Evolutionary conservation across 1,140 invertebrate genomes (phyloP).

Genomic region (Prorops nasuta): DNA sequence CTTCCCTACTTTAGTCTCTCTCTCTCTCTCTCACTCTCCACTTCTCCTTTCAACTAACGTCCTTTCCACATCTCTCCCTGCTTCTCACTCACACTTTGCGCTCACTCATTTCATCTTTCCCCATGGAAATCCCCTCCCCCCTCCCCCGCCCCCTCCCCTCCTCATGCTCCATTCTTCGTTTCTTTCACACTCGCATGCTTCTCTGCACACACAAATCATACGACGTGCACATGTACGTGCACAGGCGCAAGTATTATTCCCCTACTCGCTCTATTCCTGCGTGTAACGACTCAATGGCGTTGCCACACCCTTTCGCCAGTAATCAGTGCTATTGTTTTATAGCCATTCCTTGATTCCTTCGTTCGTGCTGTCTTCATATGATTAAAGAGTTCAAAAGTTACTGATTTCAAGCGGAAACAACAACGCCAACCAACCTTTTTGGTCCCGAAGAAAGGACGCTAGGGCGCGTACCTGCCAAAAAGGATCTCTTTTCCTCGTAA

Average conservation of each 20-base stretch:
- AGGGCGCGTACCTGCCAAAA: too few species aligned
- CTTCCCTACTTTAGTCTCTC: conserved; percentile 16
- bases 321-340: conserved; percentile 56
- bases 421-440: too few species aligned
- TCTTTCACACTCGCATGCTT: not conserved
- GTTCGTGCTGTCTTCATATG: conserved; percentile 8
- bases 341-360: conserved; percentile 34
- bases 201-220: not conserved
- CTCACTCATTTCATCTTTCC: too few species aligned
- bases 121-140: too few species aligned
- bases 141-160: not conserved
- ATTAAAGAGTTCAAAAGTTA: too few species aligned
- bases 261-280: conserved; percentile 45
- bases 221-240: conserved; percentile 1
- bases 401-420: too few species aligned
- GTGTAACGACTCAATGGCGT: conserved; percentile 56
- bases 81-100: conserved; percentile 3
- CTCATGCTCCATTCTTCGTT: not conserved
- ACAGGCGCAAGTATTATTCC: conserved; percentile 24
- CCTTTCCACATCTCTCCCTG: not conserved
- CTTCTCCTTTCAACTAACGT: too few species aligned
- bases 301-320: conserved; percentile 55
- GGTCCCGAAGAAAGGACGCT: too few species aligned
- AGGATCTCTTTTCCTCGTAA: too few species aligned
- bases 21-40: not conserved